These are phyloP conservation scores for Pentalonia nigronervosa DNA, from an alignment of 1,140 invertebrate genomes.

Conservation along the genomic window DNA sequence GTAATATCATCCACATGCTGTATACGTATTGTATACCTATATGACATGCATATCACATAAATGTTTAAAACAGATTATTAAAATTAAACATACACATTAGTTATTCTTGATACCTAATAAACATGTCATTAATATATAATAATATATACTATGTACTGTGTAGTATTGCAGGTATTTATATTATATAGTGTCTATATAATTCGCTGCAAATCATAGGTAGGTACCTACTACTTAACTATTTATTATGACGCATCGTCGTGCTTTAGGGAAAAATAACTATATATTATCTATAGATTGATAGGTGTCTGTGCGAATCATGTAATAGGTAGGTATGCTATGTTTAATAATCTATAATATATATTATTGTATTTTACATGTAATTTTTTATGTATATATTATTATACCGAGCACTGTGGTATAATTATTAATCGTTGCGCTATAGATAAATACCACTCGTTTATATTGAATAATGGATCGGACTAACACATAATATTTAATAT, in stretches of 20 bases:
- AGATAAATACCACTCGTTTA: background rate
- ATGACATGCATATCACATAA: too few species aligned
- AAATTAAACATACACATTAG: background rate
- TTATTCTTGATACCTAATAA: background rate
- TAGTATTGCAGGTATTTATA: too few species aligned
- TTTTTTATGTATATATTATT: constrained; percentile 2
- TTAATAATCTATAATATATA: background rate
- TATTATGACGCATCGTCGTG: background rate
- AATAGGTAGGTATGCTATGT: background rate
- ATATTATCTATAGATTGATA: background rate
- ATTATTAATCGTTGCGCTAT: background rate
- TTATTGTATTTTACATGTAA: too few species aligned
- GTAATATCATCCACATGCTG: background rate
- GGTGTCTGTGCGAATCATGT: background rate
- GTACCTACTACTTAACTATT: background rate
- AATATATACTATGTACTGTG: background rate
- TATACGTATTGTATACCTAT: too few species aligned
- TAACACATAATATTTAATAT: background rate
- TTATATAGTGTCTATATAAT: background rate
- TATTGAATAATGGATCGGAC: background rate
- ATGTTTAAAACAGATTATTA: background rate
- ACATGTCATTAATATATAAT: background rate
- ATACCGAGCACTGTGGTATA: background rate
- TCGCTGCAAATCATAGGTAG: background rate
- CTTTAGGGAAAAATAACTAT: background rate